These are phyloP conservation scores for Lamprologus lemairii DNA, from an alignment of 2,113 vertebrate species.

Conservation along the genomic window DNA sequence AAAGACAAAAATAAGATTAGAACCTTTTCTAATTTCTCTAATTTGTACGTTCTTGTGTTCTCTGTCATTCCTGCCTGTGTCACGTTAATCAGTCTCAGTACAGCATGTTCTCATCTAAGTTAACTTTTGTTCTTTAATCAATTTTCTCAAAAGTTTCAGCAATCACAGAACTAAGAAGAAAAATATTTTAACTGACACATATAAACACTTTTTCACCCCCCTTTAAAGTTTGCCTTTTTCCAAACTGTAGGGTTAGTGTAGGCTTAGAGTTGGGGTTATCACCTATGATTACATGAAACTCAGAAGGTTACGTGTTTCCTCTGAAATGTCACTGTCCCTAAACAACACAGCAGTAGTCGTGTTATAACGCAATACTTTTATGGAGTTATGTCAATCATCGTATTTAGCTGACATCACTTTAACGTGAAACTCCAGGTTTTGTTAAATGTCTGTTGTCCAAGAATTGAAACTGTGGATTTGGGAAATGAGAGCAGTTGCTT, in stretches of 20 bases:
- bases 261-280: background rate
- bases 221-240: background rate
- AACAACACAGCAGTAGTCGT: background rate
- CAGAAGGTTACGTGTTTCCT: background rate
- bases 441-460: background rate
- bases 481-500: rapidly evolving
- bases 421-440: background rate
- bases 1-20: background rate
- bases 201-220: background rate
- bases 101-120: background rate
- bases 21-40: background rate
- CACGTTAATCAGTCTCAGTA: background rate
- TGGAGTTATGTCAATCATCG: background rate
- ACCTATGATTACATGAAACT: background rate
- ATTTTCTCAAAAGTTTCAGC: background rate
- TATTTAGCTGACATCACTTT: background rate
- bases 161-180: background rate
- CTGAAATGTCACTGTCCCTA: rapidly evolving
- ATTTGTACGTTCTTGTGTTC: background rate
- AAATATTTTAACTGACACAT: background rate
- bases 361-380: background rate
- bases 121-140: background rate
- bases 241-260: background rate
- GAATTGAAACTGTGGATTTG: background rate
- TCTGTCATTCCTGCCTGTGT: background rate